Base-by-base conservation (phyloP, 2,797 vertebrate genomes). In the Gastrophryne carolinensis region DNA sequence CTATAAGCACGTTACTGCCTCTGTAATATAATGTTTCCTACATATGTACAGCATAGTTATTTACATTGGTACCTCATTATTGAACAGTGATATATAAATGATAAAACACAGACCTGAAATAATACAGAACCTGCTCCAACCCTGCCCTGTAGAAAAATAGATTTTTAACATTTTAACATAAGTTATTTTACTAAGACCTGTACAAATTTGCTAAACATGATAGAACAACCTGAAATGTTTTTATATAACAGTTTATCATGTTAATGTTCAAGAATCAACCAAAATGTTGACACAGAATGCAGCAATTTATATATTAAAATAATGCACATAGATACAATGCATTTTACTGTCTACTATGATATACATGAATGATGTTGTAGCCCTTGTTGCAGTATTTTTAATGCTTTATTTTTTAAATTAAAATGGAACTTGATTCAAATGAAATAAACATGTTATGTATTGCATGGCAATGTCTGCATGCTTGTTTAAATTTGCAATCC, bases 281-380 rank as follows among this genome's bases (percentile, higher is more conserved):
- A 76, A 76, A 76, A 69, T 69, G 65, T 69, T 76, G 73, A 76
- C 57, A 69, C 44, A 67, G 30, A 52, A 34, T 44, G 47, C 8
- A 11, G 26, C 23, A 50, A 35, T 74, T 76, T 70, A 70, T 70
- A 64, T 71, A 77, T 71, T 58, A 56, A 70, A 71, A 77, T 21
- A 56, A 57, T 75, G 63, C 54, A 37, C 50, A 26, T 10, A 21
- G 63, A 35, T 34, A 32, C 37, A 64, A 64, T 57, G 58, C 49
- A 47, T 47, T 69, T 32, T 34, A 56, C 58, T 70, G 54, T 49
- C 57, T 17, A 6, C 21, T 44, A 57, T 37, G 19, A 29, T 29
- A 44, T 30, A 29, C 17, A 44, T 32, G 19, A 54, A 17, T 71
- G 8, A 71, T 30, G 4, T 35, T 12, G n/a, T n/a, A n/a, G n/a